These are phyloP conservation scores for Tribolium madens DNA, from an alignment of 1,140 invertebrate genomes.

Conservation along the genomic window DNA sequence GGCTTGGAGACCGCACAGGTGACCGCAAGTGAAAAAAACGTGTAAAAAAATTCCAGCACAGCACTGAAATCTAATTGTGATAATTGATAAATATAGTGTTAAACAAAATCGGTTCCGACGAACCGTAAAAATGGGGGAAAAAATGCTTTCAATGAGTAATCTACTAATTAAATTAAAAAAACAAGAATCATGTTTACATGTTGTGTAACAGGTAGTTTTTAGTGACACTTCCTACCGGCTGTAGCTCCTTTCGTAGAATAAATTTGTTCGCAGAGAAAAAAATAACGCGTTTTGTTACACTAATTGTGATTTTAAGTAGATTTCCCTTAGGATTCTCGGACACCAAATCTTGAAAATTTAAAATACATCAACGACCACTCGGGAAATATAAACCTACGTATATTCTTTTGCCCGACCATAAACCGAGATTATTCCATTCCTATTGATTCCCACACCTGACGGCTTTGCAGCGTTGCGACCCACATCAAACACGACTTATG, in stretches of 20 bases:
- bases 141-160: conserved; percentile 51
- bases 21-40: conserved; percentile 55
- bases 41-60: conserved; percentile 3
- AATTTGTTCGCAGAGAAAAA: conserved; percentile 20
- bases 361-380: conserved; percentile 3
- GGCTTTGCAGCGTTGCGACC: conserved; percentile 1
- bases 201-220: conserved; percentile 46
- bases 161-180: conserved; percentile 34
- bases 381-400: background rate
- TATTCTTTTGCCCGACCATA: background rate
- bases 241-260: conserved; percentile 35
- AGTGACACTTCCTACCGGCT: conserved; percentile 14
- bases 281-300: conserved; percentile 5
- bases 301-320: conserved; percentile 17
- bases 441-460: background rate
- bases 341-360: background rate
- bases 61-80: conserved; percentile 53
- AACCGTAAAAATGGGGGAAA: conserved; percentile 51
- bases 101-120: conserved; percentile 37
- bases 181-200: conserved; percentile 45
- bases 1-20: conserved; percentile 69
- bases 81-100: conserved; percentile 49
- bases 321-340: conserved; percentile 8
- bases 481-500: conserved; percentile 20
- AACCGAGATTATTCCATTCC: background rate